Conservation (phyloP, 2,888 invertebrate genomes). For the Panopea generosa region DNA sequence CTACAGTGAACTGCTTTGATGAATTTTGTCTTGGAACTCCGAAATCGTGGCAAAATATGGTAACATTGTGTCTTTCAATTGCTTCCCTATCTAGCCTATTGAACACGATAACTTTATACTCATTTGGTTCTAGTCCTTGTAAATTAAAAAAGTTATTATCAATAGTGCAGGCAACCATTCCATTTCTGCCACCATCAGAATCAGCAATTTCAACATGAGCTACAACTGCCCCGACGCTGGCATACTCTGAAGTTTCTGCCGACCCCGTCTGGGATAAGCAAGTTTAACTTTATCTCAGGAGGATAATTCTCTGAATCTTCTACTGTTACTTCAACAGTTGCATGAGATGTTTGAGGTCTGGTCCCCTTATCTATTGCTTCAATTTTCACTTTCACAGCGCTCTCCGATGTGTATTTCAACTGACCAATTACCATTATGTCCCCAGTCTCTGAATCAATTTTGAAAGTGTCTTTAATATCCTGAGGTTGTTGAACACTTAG, state of each 20-base stretch:
- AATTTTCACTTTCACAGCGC: slow-evolving; percentile 66
- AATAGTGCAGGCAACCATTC: slow-evolving; percentile 70
- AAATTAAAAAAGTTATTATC: slow-evolving; percentile 65
- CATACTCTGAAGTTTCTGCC: slow-evolving; percentile 72
- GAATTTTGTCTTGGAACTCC: slow-evolving; percentile 64
- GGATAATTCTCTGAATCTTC: slow-evolving; percentile 97
- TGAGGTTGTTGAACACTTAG: slow-evolving; percentile 72
- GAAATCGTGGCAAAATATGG: slow-evolving; percentile 66
- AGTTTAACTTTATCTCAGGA: slow-evolving; percentile 87
- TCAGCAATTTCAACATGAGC: slow-evolving; percentile 75
- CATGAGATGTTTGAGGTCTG: slow-evolving; percentile 70
- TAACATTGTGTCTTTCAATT: slow-evolving; percentile 59
- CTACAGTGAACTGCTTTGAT: slow-evolving; percentile 61
- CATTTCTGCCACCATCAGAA: slow-evolving; percentile 77
- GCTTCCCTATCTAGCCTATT: slow-evolving; percentile 64
- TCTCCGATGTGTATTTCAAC: slow-evolving; percentile 70
- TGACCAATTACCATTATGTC: slow-evolving; percentile 69
- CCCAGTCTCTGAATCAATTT: slow-evolving; percentile 71
- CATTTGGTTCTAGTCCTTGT: slow-evolving; percentile 68
- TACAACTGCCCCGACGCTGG: slow-evolving; percentile 70
- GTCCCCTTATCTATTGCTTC: slow-evolving; percentile 75
- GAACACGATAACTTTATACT: slow-evolving; percentile 70
- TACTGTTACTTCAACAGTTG: slow-evolving; percentile 86
- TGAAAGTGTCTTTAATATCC: slow-evolving; percentile 65
- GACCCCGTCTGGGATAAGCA: slow-evolving; percentile 64